Percentiles rank a stretch among this genome's conserved stretches.
Conservation (phyloP, 2,888 invertebrate genomes). For the Halictus quadricinctus region DNA sequence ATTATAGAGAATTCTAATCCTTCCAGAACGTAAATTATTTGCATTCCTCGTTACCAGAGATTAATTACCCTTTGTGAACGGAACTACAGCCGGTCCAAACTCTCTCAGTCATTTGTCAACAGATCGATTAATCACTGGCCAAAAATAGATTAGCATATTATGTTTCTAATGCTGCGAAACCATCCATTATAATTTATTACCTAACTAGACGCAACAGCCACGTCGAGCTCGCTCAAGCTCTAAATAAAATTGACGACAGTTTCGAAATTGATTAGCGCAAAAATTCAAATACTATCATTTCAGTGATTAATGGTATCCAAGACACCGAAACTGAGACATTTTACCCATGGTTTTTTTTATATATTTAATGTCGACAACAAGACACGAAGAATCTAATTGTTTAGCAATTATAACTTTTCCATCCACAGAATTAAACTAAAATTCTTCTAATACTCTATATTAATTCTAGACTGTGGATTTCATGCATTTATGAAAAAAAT, state of each 20-base stretch:
- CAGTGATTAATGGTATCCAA: neutral
- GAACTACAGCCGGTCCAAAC: neutral
- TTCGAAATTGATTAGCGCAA: neutral
- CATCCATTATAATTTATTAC: constrained; percentile 59
- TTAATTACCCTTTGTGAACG: constrained; percentile 39
- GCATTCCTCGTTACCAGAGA: constrained; percentile 15
- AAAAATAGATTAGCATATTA: constrained; percentile 56
- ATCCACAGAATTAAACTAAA: no score
- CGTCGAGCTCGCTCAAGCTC: neutral
- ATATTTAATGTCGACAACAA: no score
- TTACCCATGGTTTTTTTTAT: no score
- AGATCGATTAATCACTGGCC: constrained; percentile 53
- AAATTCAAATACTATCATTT: neutral
- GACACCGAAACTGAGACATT: no score
- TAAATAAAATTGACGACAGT: neutral
- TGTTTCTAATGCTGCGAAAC: constrained; percentile 47
- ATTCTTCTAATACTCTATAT: neutral
- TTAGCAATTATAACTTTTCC: no score
- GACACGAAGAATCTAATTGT: no score
- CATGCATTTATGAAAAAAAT: no score
- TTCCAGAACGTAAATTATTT: neutral
- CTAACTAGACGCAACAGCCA: constrained; percentile 4
- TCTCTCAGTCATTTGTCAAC: constrained; percentile 54
- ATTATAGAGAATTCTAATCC: neutral
- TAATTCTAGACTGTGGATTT: neutral